phyloP scores from a whole-genome alignment of 2,113 vertebrate genomes.

The Hymenochirus boettgeri region DNA sequence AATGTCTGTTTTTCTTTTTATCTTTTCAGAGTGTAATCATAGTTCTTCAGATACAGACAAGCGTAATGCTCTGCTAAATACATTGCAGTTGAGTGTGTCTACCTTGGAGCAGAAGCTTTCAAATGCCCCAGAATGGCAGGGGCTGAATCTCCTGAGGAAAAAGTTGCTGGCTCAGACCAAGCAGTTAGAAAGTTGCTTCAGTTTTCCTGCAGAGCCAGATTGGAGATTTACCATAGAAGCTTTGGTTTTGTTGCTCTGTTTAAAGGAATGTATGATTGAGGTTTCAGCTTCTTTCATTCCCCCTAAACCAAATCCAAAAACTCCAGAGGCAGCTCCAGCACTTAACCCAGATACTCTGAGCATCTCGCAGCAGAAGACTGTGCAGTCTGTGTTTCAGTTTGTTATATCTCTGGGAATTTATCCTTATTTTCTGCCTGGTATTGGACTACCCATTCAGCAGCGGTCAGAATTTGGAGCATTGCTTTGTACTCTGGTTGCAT shows the following conservation, averaged over 20 bases:
- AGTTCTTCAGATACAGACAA: slow-evolving; percentile 44
- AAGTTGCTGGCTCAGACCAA: slow-evolving; percentile 39
- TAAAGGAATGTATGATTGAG: slow-evolving; percentile 61
- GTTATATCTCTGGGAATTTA: slow-evolving; percentile 76
- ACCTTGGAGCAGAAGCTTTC: slow-evolving; percentile 62
- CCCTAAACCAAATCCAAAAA: slow-evolving; percentile 37
- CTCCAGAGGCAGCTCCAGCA: slow-evolving; percentile 67
- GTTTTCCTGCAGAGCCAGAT: slow-evolving; percentile 51
- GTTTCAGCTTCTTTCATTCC: slow-evolving; percentile 59
- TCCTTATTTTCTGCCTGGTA: slow-evolving; percentile 73
- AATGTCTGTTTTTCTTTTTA: background rate
- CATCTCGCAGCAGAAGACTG: slow-evolving; percentile 70
- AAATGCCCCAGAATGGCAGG: slow-evolving; percentile 50
- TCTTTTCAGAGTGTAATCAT: background rate
- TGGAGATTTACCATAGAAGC: slow-evolving; percentile 74
- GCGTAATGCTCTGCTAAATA: slow-evolving; percentile 57
- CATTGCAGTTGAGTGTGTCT: slow-evolving; percentile 62
- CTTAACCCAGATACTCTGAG: slow-evolving; percentile 82
- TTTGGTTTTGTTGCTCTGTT: slow-evolving; percentile 68
- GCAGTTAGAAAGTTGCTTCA: slow-evolving; percentile 49
- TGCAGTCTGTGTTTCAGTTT: slow-evolving; percentile 72
- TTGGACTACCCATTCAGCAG: slow-evolving; percentile 65
- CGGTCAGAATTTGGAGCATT: slow-evolving; percentile 69
- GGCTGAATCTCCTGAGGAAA: slow-evolving; percentile 51
- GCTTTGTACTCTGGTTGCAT: slow-evolving; percentile 56